Conservation (phyloP, 2,113 vertebrate genomes). For the Corythoichthys intestinalis region DNA sequence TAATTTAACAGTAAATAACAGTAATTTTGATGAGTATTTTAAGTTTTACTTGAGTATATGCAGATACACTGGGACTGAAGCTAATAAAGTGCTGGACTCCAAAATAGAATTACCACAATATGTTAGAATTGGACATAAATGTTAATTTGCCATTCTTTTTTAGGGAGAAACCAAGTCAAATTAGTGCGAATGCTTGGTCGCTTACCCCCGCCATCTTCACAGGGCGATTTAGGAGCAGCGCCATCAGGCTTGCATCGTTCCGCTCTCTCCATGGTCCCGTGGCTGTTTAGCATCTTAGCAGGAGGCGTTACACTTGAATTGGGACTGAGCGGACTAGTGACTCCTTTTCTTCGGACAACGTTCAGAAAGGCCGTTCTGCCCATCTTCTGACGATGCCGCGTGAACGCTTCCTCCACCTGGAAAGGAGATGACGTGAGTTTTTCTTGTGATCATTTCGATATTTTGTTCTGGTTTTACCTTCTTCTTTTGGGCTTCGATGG, state of each 20-base stretch:
- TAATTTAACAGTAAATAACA: too few species aligned
- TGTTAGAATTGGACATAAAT: too few species aligned
- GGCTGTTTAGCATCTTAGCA: constrained; percentile 41
- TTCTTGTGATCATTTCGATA: too few species aligned
- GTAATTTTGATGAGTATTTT: too few species aligned
- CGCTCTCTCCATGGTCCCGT: constrained; percentile 39
- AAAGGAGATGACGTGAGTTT: not conserved
- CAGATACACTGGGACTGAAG: too few species aligned
- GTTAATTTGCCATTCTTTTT: too few species aligned
- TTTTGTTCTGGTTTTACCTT: constrained; percentile 59
- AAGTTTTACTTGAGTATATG: too few species aligned
- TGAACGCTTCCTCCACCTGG: constrained; percentile 90
- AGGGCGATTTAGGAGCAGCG: constrained; percentile 81
- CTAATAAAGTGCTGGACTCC: too few species aligned
- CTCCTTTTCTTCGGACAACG: constrained; percentile 89
- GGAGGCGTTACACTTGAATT: constrained; percentile 71
- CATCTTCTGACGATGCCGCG: constrained; percentile 91
- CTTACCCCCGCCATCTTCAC: constrained; percentile 74
- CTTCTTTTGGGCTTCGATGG: constrained; percentile 96
- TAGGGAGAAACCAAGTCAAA: too few species aligned
- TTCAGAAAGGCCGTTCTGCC: constrained; percentile 94
- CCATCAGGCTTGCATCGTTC: constrained; percentile 72
- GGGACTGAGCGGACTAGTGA: constrained; percentile 76
- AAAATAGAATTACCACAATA: too few species aligned
- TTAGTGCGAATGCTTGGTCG: not conserved